Evolutionary conservation across 2,113 vertebrate genomes (phyloP).

Genomic region (Zeus faber): DNA sequence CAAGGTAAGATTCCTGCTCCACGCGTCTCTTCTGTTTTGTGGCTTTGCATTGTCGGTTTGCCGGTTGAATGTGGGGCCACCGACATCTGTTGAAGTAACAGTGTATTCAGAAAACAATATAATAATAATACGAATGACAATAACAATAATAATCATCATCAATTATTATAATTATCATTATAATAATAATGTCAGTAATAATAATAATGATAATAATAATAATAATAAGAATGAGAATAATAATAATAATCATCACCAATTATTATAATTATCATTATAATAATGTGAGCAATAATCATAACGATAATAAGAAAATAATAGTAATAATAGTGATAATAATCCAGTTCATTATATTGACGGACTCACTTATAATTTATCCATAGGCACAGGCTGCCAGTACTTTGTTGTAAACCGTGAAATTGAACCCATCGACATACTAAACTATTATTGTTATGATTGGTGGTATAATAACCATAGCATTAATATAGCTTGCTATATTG

Average conservation of each 20-base stretch:
- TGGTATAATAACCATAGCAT: no score
- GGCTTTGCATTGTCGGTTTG: neutral
- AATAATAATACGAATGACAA: no score
- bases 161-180: neutral
- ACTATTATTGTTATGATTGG: no score
- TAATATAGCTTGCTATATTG: no score
- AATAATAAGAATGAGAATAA: no score
- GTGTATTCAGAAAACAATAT: neutral
- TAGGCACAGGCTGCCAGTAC: no score
- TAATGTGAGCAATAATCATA: neutral
- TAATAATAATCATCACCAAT: no score
- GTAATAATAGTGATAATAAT: neutral
- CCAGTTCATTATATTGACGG: neutral
- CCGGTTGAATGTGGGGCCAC: neutral
- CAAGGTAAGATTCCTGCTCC: slow-evolving; percentile 64
- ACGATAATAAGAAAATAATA: neutral
- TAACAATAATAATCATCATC: no score
- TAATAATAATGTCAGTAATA: neutral
- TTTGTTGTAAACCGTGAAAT: no score
- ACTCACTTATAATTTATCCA: no score
- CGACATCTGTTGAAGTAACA: neutral
- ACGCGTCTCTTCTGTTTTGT: neutral
- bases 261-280: neutral
- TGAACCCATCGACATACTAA: no score
- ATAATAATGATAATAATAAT: slow-evolving; percentile 3